Evolutionary conservation across 2,888 invertebrate species (phyloP).

Genomic region (Parasteatoda lunata): DNA sequence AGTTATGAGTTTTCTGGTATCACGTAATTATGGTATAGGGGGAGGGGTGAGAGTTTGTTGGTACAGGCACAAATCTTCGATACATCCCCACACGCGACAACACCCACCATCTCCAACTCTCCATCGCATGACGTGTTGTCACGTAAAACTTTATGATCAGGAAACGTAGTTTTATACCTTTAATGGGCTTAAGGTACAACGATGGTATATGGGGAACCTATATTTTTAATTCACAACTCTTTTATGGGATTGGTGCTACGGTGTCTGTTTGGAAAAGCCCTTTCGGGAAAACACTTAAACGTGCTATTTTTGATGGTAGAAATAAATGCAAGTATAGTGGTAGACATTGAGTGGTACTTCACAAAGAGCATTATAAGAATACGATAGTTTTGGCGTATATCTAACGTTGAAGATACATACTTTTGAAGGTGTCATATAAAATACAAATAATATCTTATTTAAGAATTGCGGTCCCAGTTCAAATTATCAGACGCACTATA

Average conservation of each 20-base stretch:
- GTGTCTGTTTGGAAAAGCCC: background rate
- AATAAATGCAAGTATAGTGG: background rate
- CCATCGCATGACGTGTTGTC: background rate
- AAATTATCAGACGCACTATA: no score
- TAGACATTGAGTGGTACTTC: no score
- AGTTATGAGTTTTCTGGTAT: conserved; percentile 40
- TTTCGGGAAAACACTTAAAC: background rate
- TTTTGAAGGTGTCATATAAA: no score
- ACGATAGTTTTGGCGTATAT: no score
- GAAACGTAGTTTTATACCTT: background rate
- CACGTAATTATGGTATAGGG: conserved; percentile 36
- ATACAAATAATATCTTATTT: no score
- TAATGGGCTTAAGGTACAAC: background rate
- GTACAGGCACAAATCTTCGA: conserved; percentile 2
- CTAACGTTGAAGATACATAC: no score
- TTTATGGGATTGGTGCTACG: background rate
- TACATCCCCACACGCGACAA: background rate
- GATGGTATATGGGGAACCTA: background rate
- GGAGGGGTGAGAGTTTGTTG: conserved; percentile 30
- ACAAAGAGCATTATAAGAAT: no score
- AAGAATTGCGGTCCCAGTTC: no score
- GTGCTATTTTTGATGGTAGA: background rate
- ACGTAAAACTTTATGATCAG: background rate
- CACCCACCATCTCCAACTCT: background rate
- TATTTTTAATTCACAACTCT: background rate